Evolutionary conservation across 2,113 vertebrate genomes (phyloP).

Genomic region (Haemorhous mexicanus): DNA sequence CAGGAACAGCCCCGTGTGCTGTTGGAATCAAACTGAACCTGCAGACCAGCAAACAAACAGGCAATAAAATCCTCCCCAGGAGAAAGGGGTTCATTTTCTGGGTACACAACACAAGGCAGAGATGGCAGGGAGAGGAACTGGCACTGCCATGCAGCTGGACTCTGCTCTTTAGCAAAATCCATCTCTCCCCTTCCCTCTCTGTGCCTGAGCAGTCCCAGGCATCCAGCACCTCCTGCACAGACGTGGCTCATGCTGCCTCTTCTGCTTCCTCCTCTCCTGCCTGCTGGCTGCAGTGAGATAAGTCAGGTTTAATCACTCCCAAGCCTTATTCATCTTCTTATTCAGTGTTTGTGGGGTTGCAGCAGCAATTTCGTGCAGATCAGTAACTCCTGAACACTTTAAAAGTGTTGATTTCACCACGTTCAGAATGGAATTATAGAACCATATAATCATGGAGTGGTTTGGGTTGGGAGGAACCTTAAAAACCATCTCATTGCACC

Average conservation of each 20-base stretch:
- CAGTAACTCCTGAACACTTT: not conserved
- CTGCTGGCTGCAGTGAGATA: not conserved
- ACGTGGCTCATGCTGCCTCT: not conserved
- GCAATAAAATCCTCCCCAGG: not conserved
- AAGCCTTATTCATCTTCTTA: not conserved
- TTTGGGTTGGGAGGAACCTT: not conserved
- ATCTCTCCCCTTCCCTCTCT: not conserved
- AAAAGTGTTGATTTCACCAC: not conserved
- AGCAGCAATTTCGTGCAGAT: not conserved
- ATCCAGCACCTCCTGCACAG: not conserved
- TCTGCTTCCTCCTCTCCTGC: not conserved
- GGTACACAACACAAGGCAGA: rapidly evolving
- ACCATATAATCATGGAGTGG: not conserved
- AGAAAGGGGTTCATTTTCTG: not conserved
- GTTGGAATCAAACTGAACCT: not conserved
- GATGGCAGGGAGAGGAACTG: not conserved
- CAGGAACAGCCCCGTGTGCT: not conserved
- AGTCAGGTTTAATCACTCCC: not conserved
- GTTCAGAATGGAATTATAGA: not conserved
- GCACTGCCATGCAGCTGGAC: not conserved
- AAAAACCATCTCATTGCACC: not conserved
- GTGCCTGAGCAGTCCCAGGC: not conserved
- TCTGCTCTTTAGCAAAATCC: not conserved
- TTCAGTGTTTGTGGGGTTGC: not conserved
- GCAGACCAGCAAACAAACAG: not conserved